Percentiles rank a stretch among this genome's conserved stretches.
These are phyloP conservation scores for Forbesichthys papilliferus DNA, from an alignment of 2,113 vertebrate genomes.

Conservation along the genomic window DNA sequence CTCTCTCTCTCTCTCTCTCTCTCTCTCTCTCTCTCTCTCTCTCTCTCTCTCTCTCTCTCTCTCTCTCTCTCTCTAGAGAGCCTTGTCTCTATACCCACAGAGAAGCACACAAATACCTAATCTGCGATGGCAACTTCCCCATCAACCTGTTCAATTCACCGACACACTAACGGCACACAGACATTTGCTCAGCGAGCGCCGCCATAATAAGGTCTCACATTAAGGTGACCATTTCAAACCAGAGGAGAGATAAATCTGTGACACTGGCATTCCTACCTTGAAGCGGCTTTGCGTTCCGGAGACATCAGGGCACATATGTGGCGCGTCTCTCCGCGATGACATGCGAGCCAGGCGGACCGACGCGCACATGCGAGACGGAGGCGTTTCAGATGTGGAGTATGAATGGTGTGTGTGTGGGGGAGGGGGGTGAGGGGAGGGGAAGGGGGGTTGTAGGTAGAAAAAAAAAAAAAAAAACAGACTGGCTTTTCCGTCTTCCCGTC, in stretches of 20 bases:
- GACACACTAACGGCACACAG: constrained; percentile 19
- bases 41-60: not conserved
- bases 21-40: not conserved
- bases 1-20: not conserved
- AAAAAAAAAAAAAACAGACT: constrained; percentile 26
- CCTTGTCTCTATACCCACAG: constrained; percentile 13
- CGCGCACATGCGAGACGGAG: not conserved
- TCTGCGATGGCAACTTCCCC: constrained; percentile 61
- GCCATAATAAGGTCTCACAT: no score
- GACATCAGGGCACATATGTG: constrained; percentile 76
- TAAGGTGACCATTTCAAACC: no score
- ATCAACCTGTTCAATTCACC: constrained; percentile 64
- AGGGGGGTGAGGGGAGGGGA: constrained; percentile 4
- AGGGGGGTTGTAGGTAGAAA: no score
- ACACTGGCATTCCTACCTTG: constrained; percentile 70
- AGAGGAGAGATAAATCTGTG: not conserved
- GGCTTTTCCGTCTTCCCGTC: constrained; percentile 53
- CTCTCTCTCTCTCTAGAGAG: not conserved
- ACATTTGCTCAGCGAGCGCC: not conserved
- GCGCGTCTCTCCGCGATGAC: constrained; percentile 71
- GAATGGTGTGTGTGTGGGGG: constrained; percentile 46
- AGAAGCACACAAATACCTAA: constrained; percentile 37
- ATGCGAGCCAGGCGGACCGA: constrained; percentile 58
- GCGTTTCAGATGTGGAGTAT: no score
- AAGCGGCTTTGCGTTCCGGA: constrained; percentile 70